Conservation (phyloP, 2,113 vertebrate genomes). For the Cariama cristata region DNA sequence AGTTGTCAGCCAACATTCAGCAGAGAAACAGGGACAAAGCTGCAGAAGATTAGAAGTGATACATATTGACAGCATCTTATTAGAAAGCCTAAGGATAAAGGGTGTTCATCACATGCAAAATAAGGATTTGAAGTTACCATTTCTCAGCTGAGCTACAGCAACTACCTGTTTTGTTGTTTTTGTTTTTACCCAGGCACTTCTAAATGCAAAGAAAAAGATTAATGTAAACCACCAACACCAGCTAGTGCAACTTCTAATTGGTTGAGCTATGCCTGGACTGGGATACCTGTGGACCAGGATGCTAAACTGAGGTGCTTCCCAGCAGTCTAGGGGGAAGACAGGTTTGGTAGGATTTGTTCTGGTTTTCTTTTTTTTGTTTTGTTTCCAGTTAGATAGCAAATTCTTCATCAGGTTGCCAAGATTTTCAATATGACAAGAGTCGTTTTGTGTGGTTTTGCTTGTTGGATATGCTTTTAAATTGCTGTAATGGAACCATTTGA, state of each 20-base stretch:
- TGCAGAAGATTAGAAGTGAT: not conserved
- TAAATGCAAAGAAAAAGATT: not conserved
- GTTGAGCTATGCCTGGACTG: not conserved
- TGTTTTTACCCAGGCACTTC: not conserved
- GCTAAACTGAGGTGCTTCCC: not conserved
- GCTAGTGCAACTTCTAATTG: not conserved
- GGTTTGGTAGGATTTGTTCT: not conserved
- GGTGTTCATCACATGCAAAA: not conserved
- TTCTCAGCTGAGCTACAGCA: not conserved
- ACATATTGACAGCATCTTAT: not conserved
- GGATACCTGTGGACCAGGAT: not conserved
- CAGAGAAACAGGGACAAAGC: not conserved
- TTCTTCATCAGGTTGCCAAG: slow-evolving; percentile 20
- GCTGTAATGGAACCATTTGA: slow-evolving; percentile 25
- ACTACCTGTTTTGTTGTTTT: not conserved
- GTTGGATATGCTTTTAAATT: slow-evolving; percentile 30
- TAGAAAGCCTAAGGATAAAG: slow-evolving; percentile 3
- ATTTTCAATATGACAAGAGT: slow-evolving; percentile 14
- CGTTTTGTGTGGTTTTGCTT: not conserved
- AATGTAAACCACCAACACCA: not conserved
- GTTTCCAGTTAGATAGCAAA: not conserved
- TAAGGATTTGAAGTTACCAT: not conserved
- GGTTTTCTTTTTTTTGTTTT: not conserved
- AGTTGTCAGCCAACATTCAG: not conserved
- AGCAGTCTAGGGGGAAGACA: not conserved